These are phyloP conservation scores for Cheilosia soror DNA, from an alignment of 2,888 invertebrate genomes.

Conservation along the genomic window DNA sequence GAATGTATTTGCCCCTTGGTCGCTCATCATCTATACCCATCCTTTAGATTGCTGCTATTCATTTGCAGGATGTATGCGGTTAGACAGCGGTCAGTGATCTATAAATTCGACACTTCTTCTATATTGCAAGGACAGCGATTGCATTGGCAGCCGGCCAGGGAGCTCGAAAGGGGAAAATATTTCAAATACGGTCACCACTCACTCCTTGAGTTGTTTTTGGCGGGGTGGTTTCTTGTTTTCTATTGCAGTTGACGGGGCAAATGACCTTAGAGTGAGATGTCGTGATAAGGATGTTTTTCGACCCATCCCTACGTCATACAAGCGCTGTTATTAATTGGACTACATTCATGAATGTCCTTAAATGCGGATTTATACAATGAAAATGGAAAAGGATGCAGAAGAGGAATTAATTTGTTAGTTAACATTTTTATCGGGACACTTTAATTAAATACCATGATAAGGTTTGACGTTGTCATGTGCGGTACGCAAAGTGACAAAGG, in stretches of 20 bases:
- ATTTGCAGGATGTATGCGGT: constrained; percentile 63
- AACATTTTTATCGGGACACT: constrained; percentile 24
- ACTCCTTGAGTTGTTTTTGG: background rate
- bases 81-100: constrained; percentile 69
- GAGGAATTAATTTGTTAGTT: constrained; percentile 11
- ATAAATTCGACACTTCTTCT: constrained; percentile 62
- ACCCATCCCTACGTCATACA: background rate
- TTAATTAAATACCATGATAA: constrained; percentile 42
- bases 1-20: constrained; percentile 30
- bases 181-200: background rate
- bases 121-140: constrained; percentile 31
- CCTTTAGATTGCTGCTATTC: constrained; percentile 31
- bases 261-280: constrained; percentile 57
- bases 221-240: constrained; percentile 9
- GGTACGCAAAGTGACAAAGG: background rate
- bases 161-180: background rate
- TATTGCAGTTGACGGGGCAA: constrained; percentile 23
- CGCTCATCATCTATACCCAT: constrained; percentile 18
- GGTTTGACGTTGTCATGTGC: background rate
- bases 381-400: constrained; percentile 6
- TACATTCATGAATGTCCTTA: constrained; percentile 28
- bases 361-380: constrained; percentile 21
- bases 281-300: constrained; percentile 27
- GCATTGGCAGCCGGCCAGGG: constrained; percentile 43
- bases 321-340: constrained; percentile 38